Base-by-base conservation (phyloP, 2,113 vertebrate species). In the Ptychochromis oligacanthus region DNA sequence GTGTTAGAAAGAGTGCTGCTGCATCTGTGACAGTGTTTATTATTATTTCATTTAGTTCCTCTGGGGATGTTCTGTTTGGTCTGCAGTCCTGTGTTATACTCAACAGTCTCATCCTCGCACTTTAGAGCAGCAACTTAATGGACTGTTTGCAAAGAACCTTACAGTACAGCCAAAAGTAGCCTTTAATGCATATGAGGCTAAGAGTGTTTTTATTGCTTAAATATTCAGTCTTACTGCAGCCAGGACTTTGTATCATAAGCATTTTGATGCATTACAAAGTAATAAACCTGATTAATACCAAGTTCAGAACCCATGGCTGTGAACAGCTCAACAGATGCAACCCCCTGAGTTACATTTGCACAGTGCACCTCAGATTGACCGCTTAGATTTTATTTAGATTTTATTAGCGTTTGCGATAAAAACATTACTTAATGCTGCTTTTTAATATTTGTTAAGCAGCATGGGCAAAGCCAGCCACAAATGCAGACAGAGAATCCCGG, bases 251-350 rank as follows among this genome's bases (percentile, higher is more conserved):
- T 52, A 77, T 62, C 36, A 67, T 81, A 84, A 79, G 84, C 15
- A 58, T 75, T 78, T 75, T 46, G 62, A 74, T 82, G 49, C 31
- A 61, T 64, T 67, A 62, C 17, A 83, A 83, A 62, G 72, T 57
- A 22, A 77, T 90, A 75, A 82, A 88, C 17, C 15, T 75, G 79
- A 88, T 80, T 86, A 17, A 84, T 76, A 46, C 15, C 67, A 38
- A 46, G 57, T 43, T 81, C 57, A 11, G 76, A 85, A 80, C 52
- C 56, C n/a, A 46, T 79, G 65, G 75, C 79, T 70, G 75, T 31
- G 54, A 82, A 70, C 34, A 26, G 52, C 60, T 36, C 7, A 15
- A 49, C 17, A 70, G 75, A 26, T 81, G 79, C 57, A 57, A 26
- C 3, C 11, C 20, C 7, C 31, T 72, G 9, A 43, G 17, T 28